Base-by-base conservation (phyloP, 2,113 vertebrate genomes). In the Tricholaema leucomelas region DNA sequence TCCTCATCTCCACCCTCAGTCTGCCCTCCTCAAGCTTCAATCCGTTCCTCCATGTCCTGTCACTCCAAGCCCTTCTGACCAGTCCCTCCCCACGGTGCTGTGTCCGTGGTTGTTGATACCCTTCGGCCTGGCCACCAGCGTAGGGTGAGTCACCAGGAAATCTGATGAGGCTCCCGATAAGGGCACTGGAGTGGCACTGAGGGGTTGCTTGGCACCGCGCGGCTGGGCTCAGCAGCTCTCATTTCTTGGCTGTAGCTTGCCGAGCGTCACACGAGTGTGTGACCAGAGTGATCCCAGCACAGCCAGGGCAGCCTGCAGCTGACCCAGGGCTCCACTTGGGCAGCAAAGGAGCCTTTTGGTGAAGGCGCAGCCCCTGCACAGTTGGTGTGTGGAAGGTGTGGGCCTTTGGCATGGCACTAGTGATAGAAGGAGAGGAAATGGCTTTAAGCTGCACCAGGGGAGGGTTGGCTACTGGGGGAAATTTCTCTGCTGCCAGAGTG, bases 121-220 rank as follows among this genome's bases (percentile, higher is more conserved):
- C 91, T 95, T 93, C 5, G 2, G 4, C 48, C 31, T 0, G 3
- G 79, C 91, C 72, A 71, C n/a, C 28, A 4, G 18, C 0, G 0
- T 5, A 6, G 46, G n/a, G 28, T 93, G 93, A 90, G 63, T 81
- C 90, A 88, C 88, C 65, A 61, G 83, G 93, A 92, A 95, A 95
- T 92, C 81, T 96, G 95, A 95, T 90, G 73, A 80, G 81, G 87
- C 72, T 82, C 46, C 46, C 44, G 56, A 14, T 88, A 56, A 91
- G 95, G 42, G 60, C 78, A 35, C 38, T 24, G 73, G 76, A 63
- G 72, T 24, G 16, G 79, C 0, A 1, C 4, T 50, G 48, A 24
- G 60, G 63, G 16, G 38, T 58, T 69, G 65, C 75, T 80, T 2
- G 25, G 63, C 85, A 27, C 63, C 4, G 3, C 6, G 28, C 1